Evolutionary conservation across 1,140 invertebrate species (phyloP).

Genomic region (Meloidogyne chitwoodi): DNA sequence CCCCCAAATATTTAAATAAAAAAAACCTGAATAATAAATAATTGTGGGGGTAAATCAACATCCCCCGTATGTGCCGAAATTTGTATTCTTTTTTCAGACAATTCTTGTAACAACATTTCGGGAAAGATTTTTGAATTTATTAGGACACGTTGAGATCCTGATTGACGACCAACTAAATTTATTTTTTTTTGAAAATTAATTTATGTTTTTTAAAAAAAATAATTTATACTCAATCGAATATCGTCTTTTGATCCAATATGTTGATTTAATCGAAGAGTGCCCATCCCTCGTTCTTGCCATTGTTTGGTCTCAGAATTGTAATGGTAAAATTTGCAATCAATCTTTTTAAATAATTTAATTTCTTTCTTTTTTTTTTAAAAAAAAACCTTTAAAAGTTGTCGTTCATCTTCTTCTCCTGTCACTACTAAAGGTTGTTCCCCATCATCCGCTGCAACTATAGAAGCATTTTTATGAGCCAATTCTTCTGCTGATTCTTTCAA

Average conservation of each 20-base stretch:
- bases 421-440: slow-evolving; percentile 11
- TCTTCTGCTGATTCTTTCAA: slow-evolving; percentile 21
- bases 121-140: slow-evolving; percentile 46
- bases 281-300: slow-evolving; percentile 43
- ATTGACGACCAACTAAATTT: slow-evolving; percentile 41
- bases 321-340: slow-evolving; percentile 39
- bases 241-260: slow-evolving; percentile 20
- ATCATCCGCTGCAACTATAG: slow-evolving; percentile 1
- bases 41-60: slow-evolving; percentile 35
- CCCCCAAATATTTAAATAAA: neutral
- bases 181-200: neutral
- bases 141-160: slow-evolving; percentile 43
- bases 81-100: slow-evolving; percentile 44
- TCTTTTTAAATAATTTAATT: too few species aligned
- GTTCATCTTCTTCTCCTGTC: slow-evolving; percentile 40
- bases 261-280: slow-evolving; percentile 36
- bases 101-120: slow-evolving; percentile 43
- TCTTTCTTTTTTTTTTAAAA: too few species aligned
- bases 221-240: slow-evolving; percentile 33
- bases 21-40: slow-evolving; percentile 36
- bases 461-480: slow-evolving; percentile 9
- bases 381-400: slow-evolving; percentile 10
- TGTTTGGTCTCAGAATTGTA: slow-evolving; percentile 39
- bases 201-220: neutral
- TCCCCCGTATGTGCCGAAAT: slow-evolving; percentile 36